A percentile compares a stretch with the other conserved stretches of the same genome.
Conservation (phyloP, 2,888 invertebrate species). For the Eupeodes latifasciatus region DNA sequence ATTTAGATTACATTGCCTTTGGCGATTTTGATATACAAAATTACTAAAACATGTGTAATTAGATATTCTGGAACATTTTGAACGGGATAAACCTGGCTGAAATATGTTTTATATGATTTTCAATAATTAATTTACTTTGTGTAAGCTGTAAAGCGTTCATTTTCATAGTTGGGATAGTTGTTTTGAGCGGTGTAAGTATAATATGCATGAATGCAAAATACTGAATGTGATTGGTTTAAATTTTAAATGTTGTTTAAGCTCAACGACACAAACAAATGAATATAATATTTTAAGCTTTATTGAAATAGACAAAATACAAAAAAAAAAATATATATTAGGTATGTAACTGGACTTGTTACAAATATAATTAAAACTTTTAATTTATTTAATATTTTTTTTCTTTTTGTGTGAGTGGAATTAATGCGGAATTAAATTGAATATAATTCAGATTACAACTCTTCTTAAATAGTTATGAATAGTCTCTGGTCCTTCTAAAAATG, state of each 20-base stretch:
- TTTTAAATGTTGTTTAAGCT: slow-evolving; percentile 5
- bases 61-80: slow-evolving; percentile 36
- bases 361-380: too few relatives aligned
- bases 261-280: neutral
- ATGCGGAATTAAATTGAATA: too few relatives aligned
- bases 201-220: slow-evolving; percentile 31
- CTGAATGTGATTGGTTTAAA: slow-evolving; percentile 9
- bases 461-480: too few relatives aligned
- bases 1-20: slow-evolving; percentile 66
- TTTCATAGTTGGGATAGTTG: neutral
- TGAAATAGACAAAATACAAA: neutral
- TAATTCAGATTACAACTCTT: too few relatives aligned
- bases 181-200: neutral
- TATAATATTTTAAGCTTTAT: neutral
- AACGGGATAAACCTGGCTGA: slow-evolving; percentile 27
- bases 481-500: too few relatives aligned
- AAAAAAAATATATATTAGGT: neutral
- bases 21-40: slow-evolving; percentile 34
- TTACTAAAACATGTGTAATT: slow-evolving; percentile 57
- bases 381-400: too few relatives aligned
- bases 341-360: neutral
- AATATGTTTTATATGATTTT: slow-evolving; percentile 35
- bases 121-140: slow-evolving; percentile 65
- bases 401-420: too few relatives aligned
- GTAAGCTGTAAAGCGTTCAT: slow-evolving; percentile 26